Base-by-base conservation (phyloP, 2,797 vertebrate species). In the Pangasius macronema region DNA sequence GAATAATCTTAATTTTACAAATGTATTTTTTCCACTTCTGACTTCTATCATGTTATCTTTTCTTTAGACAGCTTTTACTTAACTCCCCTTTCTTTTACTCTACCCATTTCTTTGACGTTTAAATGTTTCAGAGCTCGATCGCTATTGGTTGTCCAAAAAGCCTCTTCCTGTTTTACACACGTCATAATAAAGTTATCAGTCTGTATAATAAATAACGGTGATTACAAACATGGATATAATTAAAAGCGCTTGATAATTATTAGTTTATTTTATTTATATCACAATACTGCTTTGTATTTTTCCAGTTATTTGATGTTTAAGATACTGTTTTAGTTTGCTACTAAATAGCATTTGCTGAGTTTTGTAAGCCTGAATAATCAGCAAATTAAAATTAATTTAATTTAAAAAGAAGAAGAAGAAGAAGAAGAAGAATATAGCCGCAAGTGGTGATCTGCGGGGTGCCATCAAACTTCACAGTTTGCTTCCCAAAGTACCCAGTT, bases 111-210 rank as follows among this genome's bases (percentile, higher is more conserved):
- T 42, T 46, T 86, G 87, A 86, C 82, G 67, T 90, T 91, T 91
- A 90, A 90, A 90, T 59, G 85, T 46, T 67, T 80, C 72, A 42
- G 6, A 82, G 57, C 49, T 13, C 36, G 39, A 22, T n/a, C 61
- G 57, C 70, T 33, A 91, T 91, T 91, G 90, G 90, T 36, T 84
- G 83, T 9, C 36, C 46, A 27, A 70, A n/a, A 42, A 77, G 1
- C 9, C 13, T 53, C 68, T 87, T 83, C 80, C 55, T 10, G 27
- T 84, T 67, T 16, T 24, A 70, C 7, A 3, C 76, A 61, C 30
- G 39, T 68, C 85, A 85, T 61, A 89, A 77, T 84, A 82, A 86
- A 87, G 10, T 13, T 10, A 5, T 6, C n/a, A 11, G 27, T 10
- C 33, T 81, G 5, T 30, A 61, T 42, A 36, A 14, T 61, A 39